Conservation (phyloP, 2,888 invertebrate genomes). For the Netelia inedita region DNA sequence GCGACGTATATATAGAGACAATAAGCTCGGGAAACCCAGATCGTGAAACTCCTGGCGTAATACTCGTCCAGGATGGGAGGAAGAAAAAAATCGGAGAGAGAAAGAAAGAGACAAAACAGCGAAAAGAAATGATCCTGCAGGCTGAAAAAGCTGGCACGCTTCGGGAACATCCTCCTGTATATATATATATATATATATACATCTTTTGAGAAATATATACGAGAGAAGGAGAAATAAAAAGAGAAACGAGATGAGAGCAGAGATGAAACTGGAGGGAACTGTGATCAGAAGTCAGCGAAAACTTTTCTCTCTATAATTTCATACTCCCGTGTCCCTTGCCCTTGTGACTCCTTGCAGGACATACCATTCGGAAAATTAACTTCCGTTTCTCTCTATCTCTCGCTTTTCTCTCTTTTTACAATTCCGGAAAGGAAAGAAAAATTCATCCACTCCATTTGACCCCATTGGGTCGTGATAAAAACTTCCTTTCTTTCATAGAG, state of each 20-base stretch:
- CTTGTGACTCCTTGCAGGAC: conserved; percentile 33
- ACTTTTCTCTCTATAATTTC: conserved; percentile 59
- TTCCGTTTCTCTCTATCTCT: conserved; percentile 32
- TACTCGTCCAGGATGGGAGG: conserved; percentile 33
- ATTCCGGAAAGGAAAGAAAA: conserved; percentile 17
- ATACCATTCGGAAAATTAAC: conserved; percentile 67
- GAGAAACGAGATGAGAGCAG: neutral
- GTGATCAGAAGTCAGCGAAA: conserved; percentile 56
- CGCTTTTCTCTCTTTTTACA: neutral
- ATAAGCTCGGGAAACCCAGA: conserved; percentile 40
- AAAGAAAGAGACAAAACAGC: conserved; percentile 4
- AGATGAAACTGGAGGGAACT: conserved; percentile 18
- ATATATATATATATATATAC: neutral
- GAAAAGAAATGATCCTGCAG: conserved; percentile 45
- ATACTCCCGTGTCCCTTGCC: conserved; percentile 7
- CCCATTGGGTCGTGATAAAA: conserved; percentile 45
- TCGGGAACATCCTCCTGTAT: neutral
- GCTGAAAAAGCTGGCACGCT: neutral
- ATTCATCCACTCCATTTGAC: conserved; percentile 53
- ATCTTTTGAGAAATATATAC: too few relatives aligned
- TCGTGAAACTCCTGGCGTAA: conserved; percentile 13
- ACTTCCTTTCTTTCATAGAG: neutral
- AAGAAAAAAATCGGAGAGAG: neutral
- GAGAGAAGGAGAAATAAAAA: conserved; percentile 16
- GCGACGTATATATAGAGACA: conserved; percentile 27